Base-by-base conservation (phyloP, 1,140 invertebrate genomes). In the Metaphire vulgaris region DNA sequence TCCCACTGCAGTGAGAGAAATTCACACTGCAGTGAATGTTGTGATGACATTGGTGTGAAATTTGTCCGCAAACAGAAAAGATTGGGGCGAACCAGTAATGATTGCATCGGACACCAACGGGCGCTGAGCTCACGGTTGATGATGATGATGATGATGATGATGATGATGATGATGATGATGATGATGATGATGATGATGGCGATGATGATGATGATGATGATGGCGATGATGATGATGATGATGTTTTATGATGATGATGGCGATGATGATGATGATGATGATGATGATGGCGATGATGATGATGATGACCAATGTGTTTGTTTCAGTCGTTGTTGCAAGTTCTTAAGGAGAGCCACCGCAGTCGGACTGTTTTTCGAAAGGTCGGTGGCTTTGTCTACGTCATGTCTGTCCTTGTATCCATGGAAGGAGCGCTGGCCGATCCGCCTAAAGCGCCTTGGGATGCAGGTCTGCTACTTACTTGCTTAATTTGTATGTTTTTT, bases 351-450 rank as follows among this genome's bases (percentile, higher is more conserved):
- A 97, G 94, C 77, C 97, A 99, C 87, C 89, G 96, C 78, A 96
- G 95, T 2, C 90, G 97, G 80, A 97, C 95, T 21, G 93, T 97
- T 67, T 99, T 99, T 87, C 90, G 97, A 79, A 98, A 97, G 88
- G 94, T 95, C 80, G 95, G 95, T 78, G 97, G 97, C 21, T 99
- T 99, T 87, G 93, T 99, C 0, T 98, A 98, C 84, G 91, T 99
- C 0, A 96, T 97, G 86, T 97, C 95, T 79, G 93, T 98, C 1
- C 88, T 99, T 15, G 93, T 97, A 0, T 93, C 94, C 0, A 88
- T 99, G 83, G 96, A 98, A 87, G 92, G 92, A 2, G 92, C 92
- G 83, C 86, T 97, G 15, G 87, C 84, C 65, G 83, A 86, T 33
- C 88, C 86, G 82, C 84, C 85, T 29, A 87, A 86, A 77, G 74